Conservation (phyloP, 2,113 vertebrate species). For the Menura novaehollandiae region DNA sequence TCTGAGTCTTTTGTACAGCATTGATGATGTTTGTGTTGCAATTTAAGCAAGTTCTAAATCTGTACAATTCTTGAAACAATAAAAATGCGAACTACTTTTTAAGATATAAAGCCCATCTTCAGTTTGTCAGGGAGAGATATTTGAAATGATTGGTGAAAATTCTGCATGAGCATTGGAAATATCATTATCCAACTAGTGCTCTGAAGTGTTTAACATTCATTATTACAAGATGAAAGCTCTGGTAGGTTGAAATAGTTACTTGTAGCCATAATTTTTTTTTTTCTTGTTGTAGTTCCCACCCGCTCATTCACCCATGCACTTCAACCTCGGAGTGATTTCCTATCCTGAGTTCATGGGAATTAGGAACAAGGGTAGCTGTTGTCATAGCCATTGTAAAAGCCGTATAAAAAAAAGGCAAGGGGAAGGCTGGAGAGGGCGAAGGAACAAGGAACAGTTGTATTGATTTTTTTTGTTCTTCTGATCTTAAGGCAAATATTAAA, state of each 20-base stretch:
- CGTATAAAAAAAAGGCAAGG: background rate
- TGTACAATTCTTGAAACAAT: background rate
- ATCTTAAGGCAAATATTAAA: conserved; percentile 18
- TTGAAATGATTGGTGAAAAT: background rate
- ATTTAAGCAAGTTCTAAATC: background rate
- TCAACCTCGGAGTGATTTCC: conserved; percentile 49
- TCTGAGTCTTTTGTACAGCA: background rate
- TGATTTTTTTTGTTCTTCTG: conserved; percentile 49
- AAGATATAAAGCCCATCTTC: background rate
- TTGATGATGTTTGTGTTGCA: background rate
- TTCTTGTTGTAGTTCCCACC: conserved; percentile 19
- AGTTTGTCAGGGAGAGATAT: background rate
- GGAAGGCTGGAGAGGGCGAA: background rate
- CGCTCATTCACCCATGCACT: conserved; percentile 47
- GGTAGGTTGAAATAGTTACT: conserved; percentile 40
- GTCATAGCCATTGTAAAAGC: conserved; percentile 22
- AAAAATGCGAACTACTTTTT: background rate
- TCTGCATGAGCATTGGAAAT: conserved; percentile 2
- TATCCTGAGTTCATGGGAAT: conserved; percentile 67
- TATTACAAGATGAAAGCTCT: conserved; percentile 55
- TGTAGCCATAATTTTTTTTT: conserved; percentile 2
- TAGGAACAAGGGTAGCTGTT: conserved; percentile 50
- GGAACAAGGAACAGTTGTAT: conserved; percentile 33
- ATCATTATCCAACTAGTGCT: background rate
- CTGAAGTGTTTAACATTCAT: conserved; percentile 12